phyloP scores from a whole-genome alignment of 2,888 invertebrate species.

The Blastobasis adustella region DNA sequence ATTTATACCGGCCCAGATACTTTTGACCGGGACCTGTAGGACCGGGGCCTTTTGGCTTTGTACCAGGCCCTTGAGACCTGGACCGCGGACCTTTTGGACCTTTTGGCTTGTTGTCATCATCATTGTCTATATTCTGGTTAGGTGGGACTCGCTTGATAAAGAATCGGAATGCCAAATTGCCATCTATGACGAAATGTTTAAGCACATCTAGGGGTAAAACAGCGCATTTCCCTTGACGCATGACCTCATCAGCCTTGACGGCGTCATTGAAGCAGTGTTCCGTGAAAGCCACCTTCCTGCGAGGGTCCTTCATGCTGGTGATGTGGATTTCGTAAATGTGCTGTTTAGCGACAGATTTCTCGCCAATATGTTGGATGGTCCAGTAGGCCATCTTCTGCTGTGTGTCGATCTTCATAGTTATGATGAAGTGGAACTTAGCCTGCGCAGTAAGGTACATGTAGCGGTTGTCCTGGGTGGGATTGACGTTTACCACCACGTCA shows the following conservation, averaged over 20 bases:
- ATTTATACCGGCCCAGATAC: too few species aligned
- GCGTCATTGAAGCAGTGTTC: slow-evolving; percentile 59
- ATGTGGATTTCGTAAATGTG: slow-evolving; percentile 56
- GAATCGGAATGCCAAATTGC: slow-evolving; percentile 44
- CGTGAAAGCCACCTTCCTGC: slow-evolving; percentile 44
- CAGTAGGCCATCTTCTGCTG: slow-evolving; percentile 54
- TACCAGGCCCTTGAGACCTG: slow-evolving; percentile 4
- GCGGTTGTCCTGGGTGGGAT: slow-evolving; percentile 40
- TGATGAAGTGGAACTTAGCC: slow-evolving; percentile 45
- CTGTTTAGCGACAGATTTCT: slow-evolving; percentile 43
- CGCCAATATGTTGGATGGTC: slow-evolving; percentile 54
- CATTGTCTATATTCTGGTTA: slow-evolving; percentile 17
- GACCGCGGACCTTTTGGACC: slow-evolving; percentile 16
- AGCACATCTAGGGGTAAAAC: slow-evolving; percentile 44
- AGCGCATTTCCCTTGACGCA: slow-evolving; percentile 48
- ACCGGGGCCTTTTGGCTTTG: slow-evolving; percentile 5
- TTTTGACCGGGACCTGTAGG: slow-evolving; percentile 12
- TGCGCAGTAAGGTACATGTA: slow-evolving; percentile 41
- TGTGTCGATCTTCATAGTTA: slow-evolving; percentile 55
- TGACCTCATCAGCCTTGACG: slow-evolving; percentile 49
- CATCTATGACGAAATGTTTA: slow-evolving; percentile 41
- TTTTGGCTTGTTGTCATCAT: slow-evolving; percentile 21
- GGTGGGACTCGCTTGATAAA: slow-evolving; percentile 39
- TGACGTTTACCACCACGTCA: slow-evolving; percentile 37
- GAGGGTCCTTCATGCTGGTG: slow-evolving; percentile 40